Base-by-base conservation (phyloP, 2,113 vertebrate species). In the Tamias sibiricus region DNA sequence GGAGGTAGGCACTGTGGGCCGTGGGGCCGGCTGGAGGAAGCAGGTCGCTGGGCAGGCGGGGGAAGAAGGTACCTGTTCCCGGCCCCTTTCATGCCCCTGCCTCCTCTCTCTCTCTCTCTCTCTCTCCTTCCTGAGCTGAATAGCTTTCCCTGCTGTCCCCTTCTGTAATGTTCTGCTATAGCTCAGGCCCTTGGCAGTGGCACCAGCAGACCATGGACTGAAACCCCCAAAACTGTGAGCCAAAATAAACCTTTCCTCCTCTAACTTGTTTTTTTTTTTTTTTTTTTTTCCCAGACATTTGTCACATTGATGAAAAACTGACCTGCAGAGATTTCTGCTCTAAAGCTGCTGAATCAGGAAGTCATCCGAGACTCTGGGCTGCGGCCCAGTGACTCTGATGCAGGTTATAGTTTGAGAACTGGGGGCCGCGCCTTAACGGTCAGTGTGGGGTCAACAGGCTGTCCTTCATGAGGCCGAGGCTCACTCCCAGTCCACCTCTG, bases 351-450 rank as follows among this genome's bases (percentile, higher is more conserved):
- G 40, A 83, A 20, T 68, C 14, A 22, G 57, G 52, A 35, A 9
- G 44, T 47, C 44, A 47, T 47, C 44, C 44, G 44, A 8, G 7
- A 7, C n/a, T 19, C 22, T 40, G 44, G 26, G 28, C 0, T 10
- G 17, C 49, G 4, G 2, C 26, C 30, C 44, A 37, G 4, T 0
- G 49, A 71, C 40, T n/a, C n/a, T 49, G 11, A 62, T 49, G 37
- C 20, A 35, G 0, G 0, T 20, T 7, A 9, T 28, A 22, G 6
- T 37, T 77, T 69, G 4, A 35, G 16, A 66, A 8, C 9, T 13
- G 1, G 28, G 28, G 14, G 2, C 9, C 40, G 32, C 35, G 22
- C 3, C 2, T 0, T 32, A 3, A 17, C 1, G 3, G 1, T 52
- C 11, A 30, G 14, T 0, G 16, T 62, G 17, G 37, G 40, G 22